Base-by-base conservation (phyloP, 2,113 vertebrate genomes). In the Phaethornis superciliosus region DNA sequence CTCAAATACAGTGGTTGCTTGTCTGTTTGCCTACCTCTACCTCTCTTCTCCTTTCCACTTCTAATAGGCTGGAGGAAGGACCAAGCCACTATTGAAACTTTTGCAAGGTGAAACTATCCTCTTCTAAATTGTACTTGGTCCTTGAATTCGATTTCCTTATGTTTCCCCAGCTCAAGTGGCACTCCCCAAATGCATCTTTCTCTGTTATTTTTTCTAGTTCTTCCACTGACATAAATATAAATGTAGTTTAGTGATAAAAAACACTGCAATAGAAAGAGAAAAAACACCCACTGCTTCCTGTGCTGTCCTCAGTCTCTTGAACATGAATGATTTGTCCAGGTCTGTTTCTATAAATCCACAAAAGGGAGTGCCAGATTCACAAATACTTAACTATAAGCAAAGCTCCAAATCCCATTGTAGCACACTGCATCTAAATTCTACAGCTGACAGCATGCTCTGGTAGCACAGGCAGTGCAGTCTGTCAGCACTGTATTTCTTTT, bases 271-370 rank as follows among this genome's bases (percentile, higher is more conserved):
- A 42, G 60, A 37, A 83, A 80, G 28, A 67, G 7, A 22, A 15
- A 40, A n/a, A 47, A 0, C 8, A 0, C 7, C 10, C 7, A 58
- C 3, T 24, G 19, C 7, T 28, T 82, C 23, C 28, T 24, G 1
- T 40, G 22, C 49, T 75, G 46, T 71, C 32, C 17, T 81, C 40
- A 76, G 4, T 11, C 7, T 72, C 18, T 69, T 69, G 72, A 65
- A 51, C 9, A 9, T 54, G 30, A 55, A 18, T 3, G 0, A 51
- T 60, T 7, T 79, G 92, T 60, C 35, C 54, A 44, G 33, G 5
- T 86, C 69, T 42, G 6, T 60, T 90, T 81, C 46, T 75, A 35
- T 37, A 89, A 71, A 72, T 62, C 49, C 9, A 58, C 40, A 23
- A 54, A 72, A 76, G n/a, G 22, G 22, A 77, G 59, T 20, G 8